A percentile compares a stretch with the other conserved stretches of the same genome.
Conservation (phyloP, 2,888 invertebrate genomes). For the Myopa testacea region DNA sequence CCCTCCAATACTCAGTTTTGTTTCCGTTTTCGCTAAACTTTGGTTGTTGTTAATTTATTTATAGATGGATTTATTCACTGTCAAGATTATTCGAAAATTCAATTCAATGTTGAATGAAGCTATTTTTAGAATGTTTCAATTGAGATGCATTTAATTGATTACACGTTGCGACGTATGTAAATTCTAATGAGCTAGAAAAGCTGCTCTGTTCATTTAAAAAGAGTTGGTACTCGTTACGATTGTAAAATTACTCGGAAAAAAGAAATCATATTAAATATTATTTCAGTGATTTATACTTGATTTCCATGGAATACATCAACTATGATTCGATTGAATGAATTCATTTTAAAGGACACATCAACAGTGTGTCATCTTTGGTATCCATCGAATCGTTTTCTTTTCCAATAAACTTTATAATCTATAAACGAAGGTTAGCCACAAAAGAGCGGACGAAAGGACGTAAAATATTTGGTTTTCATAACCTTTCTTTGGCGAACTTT, state of each 20-base stretch:
- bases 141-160: not conserved
- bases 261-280: not conserved
- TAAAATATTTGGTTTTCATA: not conserved
- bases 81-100: not conserved
- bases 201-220: too few species aligned
- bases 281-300: too few species aligned
- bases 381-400: too few species aligned
- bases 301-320: too few species aligned
- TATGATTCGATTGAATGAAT: too few species aligned
- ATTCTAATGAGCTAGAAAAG: too few species aligned
- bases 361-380: too few species aligned
- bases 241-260: not conserved
- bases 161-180: too few species aligned
- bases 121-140: not conserved
- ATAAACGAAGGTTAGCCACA: not conserved
- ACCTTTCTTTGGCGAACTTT: not conserved
- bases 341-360: too few species aligned
- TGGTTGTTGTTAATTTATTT: slow-evolving; percentile 1
- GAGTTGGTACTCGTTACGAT: not conserved
- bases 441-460: not conserved
- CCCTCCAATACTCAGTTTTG: not conserved
- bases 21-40: not conserved
- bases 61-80: not conserved
- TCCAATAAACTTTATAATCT: too few species aligned
- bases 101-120: not conserved